Evolutionary conservation across 1,140 invertebrate genomes (phyloP).

Genomic region (Ostrea edulis): DNA sequence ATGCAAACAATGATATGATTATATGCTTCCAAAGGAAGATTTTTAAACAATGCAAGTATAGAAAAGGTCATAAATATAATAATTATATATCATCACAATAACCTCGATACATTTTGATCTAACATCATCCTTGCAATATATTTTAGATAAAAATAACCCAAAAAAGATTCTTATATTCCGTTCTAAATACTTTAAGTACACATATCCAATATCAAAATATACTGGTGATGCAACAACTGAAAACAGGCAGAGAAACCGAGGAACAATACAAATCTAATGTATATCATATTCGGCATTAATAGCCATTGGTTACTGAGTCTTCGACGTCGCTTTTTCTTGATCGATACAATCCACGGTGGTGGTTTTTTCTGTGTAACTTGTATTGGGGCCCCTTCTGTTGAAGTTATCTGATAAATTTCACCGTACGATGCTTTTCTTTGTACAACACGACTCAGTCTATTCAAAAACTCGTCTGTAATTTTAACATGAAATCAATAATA

Average conservation of each 20-base stretch:
- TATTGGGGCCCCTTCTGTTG: background rate
- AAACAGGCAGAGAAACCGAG: background rate
- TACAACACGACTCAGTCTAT: slow-evolving; percentile 40
- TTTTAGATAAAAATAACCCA: background rate
- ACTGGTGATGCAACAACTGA: background rate
- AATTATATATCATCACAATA: background rate
- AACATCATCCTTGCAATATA: background rate
- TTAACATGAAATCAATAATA: background rate
- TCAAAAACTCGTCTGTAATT: slow-evolving; percentile 33
- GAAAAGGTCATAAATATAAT: background rate
- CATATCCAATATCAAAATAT: background rate
- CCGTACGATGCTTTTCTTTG: slow-evolving; percentile 3
- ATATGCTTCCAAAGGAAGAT: background rate
- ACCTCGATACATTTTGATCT: background rate
- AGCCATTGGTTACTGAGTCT: background rate
- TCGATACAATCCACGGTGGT: background rate
- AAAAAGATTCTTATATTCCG: background rate
- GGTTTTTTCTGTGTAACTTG: slow-evolving; percentile 20
- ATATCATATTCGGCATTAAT: background rate
- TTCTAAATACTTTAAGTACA: background rate
- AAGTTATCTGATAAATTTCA: slow-evolving; percentile 21
- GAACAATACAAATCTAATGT: background rate
- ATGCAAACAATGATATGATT: background rate
- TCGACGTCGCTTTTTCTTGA: slow-evolving; percentile 5
- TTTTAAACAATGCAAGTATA: background rate